Conservation (phyloP, 2,888 invertebrate genomes). For the Cenopis cana region DNA sequence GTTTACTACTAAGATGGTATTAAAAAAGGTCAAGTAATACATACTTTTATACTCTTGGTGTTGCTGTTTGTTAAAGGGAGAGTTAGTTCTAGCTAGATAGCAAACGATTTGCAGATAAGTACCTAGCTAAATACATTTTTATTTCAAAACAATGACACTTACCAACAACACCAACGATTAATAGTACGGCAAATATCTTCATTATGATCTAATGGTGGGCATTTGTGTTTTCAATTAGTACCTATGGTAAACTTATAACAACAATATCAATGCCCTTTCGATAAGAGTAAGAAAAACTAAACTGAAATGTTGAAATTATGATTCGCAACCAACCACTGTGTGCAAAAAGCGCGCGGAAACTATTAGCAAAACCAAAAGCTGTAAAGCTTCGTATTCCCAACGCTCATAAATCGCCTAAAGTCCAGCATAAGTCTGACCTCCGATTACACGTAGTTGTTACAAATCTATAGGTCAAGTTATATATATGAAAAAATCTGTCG, state of each 20-base stretch:
- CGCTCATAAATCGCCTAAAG: background rate
- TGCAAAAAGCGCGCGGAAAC: conserved; percentile 73
- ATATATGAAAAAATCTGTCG: background rate
- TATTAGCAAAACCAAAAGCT: conserved; percentile 59
- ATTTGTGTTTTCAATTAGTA: conserved; percentile 31
- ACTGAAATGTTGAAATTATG: background rate
- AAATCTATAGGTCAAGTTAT: background rate
- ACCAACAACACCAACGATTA: conserved; percentile 63
- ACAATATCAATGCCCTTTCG: background rate
- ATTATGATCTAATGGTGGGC: conserved; percentile 57
- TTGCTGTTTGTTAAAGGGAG: no score
- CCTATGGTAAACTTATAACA: conserved; percentile 5
- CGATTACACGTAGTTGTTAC: background rate
- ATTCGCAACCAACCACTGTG: conserved; percentile 51
- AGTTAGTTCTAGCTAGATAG: no score
- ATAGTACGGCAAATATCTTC: conserved; percentile 56
- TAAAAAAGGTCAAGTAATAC: no score
- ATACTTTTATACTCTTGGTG: no score
- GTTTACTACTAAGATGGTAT: no score
- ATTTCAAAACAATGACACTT: conserved; percentile 49
- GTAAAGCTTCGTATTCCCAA: conserved; percentile 10
- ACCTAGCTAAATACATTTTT: background rate
- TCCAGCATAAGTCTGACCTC: background rate
- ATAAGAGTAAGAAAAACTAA: background rate
- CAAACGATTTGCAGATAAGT: background rate